phyloP scores from a whole-genome alignment of 2,113 vertebrate genomes.

The Rhipidura dahli region DNA sequence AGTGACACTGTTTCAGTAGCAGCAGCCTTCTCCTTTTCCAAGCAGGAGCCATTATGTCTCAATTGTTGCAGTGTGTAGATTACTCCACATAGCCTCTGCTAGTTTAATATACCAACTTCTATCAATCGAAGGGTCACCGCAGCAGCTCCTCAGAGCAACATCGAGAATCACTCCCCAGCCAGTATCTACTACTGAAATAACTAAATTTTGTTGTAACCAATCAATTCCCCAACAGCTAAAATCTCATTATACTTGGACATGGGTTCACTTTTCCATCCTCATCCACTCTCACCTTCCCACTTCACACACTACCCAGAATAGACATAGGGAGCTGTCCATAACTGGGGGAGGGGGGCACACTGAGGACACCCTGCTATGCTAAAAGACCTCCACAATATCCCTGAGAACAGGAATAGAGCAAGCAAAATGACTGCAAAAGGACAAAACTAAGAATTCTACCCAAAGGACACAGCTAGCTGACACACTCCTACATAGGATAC shows the following conservation, averaged over 20 bases:
- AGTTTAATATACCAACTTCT: background rate
- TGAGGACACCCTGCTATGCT: background rate
- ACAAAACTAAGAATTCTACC: background rate
- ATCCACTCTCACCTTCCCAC: background rate
- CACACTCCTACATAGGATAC: background rate
- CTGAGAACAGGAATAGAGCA: background rate
- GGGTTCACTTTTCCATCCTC: background rate
- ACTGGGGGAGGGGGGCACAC: background rate
- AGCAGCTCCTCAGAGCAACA: background rate
- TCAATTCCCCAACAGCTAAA: background rate
- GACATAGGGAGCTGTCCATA: background rate
- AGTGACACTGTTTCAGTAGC: background rate
- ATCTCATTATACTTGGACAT: fast-evolving
- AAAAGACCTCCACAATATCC: background rate
- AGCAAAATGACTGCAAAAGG: background rate
- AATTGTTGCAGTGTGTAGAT: background rate
- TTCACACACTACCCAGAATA: background rate
- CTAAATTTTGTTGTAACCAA: background rate
- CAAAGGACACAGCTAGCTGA: background rate
- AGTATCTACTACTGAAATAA: background rate
- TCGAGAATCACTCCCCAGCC: background rate
- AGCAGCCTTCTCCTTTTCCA: background rate
- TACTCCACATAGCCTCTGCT: background rate
- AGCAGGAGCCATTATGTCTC: background rate
- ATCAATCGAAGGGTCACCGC: fast-evolving